Percentiles rank a stretch among this genome's conserved stretches.
These are phyloP conservation scores for Phataginus tricuspis DNA, from an alignment of 2,797 vertebrate species.

Conservation along the genomic window DNA sequence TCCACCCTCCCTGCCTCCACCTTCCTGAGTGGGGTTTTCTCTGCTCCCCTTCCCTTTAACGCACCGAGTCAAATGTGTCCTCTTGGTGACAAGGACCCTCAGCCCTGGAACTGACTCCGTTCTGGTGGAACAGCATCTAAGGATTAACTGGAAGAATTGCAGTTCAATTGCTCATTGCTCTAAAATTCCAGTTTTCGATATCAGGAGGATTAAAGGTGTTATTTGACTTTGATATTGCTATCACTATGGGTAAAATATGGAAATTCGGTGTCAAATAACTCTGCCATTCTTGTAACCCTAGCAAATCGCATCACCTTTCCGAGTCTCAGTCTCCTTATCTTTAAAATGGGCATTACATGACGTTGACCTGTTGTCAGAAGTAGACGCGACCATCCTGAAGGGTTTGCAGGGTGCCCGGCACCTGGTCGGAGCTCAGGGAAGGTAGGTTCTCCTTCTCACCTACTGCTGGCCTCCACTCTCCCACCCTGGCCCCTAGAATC, in stretches of 20 bases:
- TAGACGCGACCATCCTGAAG: accelerated
- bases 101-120: background rate
- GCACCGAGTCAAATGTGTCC: background rate
- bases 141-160: background rate
- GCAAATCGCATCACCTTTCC: background rate
- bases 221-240: background rate
- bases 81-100: background rate
- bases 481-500: background rate
- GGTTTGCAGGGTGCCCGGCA: background rate
- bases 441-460: background rate
- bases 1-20: too few species aligned
- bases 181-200: background rate
- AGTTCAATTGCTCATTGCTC: background rate
- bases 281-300: background rate
- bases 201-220: background rate
- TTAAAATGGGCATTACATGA: background rate
- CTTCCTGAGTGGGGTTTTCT: background rate
- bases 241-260: background rate
- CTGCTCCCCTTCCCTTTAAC: background rate
- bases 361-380: background rate
- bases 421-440: accelerated
- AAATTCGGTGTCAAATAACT: background rate
- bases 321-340: background rate
- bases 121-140: background rate
- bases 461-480: background rate